Evolutionary conservation across 2,113 vertebrate genomes (phyloP).

Genomic region (Neodon shergylaensis): DNA sequence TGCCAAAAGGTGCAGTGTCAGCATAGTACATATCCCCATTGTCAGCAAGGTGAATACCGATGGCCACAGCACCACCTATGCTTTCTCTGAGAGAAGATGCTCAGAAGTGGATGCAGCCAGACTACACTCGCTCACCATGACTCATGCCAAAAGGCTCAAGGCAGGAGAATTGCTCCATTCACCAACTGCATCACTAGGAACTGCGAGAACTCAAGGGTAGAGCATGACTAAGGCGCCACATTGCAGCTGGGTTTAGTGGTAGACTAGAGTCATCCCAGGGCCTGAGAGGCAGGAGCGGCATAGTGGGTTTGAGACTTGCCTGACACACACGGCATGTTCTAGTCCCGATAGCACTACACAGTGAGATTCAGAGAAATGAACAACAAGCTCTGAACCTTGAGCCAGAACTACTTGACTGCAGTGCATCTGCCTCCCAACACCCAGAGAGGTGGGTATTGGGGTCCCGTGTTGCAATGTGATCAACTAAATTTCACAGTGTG

Average conservation of each 20-base stretch:
- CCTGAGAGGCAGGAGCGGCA: not conserved
- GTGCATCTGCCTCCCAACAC: not conserved
- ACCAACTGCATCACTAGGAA: accelerated
- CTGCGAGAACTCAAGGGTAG: accelerated
- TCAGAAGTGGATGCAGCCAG: not conserved
- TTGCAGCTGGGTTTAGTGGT: not conserved
- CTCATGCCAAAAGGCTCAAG: not conserved
- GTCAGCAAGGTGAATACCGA: not conserved
- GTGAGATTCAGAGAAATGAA: not conserved
- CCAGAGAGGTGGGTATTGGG: not conserved
- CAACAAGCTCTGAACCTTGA: not conserved
- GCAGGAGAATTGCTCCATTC: not conserved
- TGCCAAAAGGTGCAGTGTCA: not conserved
- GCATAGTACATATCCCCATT: no score
- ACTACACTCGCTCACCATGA: not conserved
- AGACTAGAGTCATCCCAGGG: not conserved
- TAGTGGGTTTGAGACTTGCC: not conserved
- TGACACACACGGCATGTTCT: not conserved
- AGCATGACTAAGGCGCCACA: accelerated
- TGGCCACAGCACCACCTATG: accelerated
- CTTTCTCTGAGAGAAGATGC: not conserved
- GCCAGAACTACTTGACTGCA: no score
- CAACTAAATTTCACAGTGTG: not conserved
- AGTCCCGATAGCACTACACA: not conserved
- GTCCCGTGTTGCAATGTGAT: not conserved